These are phyloP conservation scores for Lagopus muta DNA, from an alignment of 2,113 vertebrate genomes.

Conservation along the genomic window DNA sequence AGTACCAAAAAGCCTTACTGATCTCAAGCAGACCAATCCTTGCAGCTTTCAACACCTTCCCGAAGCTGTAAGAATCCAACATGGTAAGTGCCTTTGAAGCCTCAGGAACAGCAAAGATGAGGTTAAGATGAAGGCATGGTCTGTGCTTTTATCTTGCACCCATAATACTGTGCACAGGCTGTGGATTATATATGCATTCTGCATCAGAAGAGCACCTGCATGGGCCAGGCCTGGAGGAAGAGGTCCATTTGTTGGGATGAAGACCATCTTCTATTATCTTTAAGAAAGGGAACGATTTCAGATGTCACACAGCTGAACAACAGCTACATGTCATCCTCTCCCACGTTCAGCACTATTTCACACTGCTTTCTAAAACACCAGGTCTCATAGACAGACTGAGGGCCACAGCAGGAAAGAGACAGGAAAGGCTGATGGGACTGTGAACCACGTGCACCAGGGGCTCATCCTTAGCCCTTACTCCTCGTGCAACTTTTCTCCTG, in stretches of 20 bases:
- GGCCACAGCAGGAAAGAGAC: not conserved
- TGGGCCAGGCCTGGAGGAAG: not conserved
- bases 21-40: not conserved
- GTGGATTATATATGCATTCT: rapidly evolving
- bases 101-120: not conserved
- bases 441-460: not conserved
- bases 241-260: not conserved
- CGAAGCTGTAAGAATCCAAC: not conserved
- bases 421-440: not conserved
- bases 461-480: not conserved
- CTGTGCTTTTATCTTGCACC: not conserved
- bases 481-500: not conserved
- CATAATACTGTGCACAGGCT: rapidly evolving
- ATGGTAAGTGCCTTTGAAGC: not conserved
- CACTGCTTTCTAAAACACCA: not conserved
- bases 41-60: not conserved
- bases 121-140: not conserved
- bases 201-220: rapidly evolving
- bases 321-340: not conserved
- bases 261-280: not conserved
- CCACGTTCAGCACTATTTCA: not conserved
- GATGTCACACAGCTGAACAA: not conserved
- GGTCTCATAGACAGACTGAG: not conserved
- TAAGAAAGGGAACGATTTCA: not conserved
- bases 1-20: not conserved